Evolutionary conservation across 2,888 invertebrate species (phyloP), one percentile per base, ranked within the genome.

Genomic region (Melinaea marsaeus): DNA sequence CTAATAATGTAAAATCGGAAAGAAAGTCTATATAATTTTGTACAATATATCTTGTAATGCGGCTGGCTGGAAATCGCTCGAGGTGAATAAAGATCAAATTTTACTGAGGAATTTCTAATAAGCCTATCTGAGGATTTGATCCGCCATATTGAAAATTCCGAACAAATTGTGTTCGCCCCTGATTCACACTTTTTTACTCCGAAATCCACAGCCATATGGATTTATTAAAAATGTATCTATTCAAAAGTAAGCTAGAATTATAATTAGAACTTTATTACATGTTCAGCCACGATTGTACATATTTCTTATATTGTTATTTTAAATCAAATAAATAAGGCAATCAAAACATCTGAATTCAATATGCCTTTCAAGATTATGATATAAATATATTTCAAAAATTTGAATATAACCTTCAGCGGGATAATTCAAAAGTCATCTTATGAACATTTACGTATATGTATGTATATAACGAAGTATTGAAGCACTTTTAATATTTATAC

Each of bases 21-120:
- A 51, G 51, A 22, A 51, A 22, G 22, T 51, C 51, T 51, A 51
- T 51, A 51, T 51, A 51, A 51, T 51, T 51, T 51, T 11, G 51
- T 51, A 11, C 51, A 51, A 51, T 51, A 51, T 51, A 51, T 51
- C 51, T 51, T 51, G 32, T 51, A 51, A 51, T 51, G 32, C 51
- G 51, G 51, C 32, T n/a, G 51, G 11, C 22, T 51, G 51, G 51
- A 32, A 51, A 32, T 32, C 51, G 51, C 51, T 51, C 32, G 51
- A 51, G 51, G 51, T 51, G 51, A 32, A 51, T 51, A 51, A 51
- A 51, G 51, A 51, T 51, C 51, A 51, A 51, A 51, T 51, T 51
- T 51, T 51, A 51, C 51, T 51, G 51, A 51, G 51, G 51, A 51
- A 51, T 51, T 51, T 51, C 9, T 51, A 51, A 51, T 51, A 51